Conservation (phyloP, 2,888 invertebrate species). For the Conops quadrifasciatus region DNA sequence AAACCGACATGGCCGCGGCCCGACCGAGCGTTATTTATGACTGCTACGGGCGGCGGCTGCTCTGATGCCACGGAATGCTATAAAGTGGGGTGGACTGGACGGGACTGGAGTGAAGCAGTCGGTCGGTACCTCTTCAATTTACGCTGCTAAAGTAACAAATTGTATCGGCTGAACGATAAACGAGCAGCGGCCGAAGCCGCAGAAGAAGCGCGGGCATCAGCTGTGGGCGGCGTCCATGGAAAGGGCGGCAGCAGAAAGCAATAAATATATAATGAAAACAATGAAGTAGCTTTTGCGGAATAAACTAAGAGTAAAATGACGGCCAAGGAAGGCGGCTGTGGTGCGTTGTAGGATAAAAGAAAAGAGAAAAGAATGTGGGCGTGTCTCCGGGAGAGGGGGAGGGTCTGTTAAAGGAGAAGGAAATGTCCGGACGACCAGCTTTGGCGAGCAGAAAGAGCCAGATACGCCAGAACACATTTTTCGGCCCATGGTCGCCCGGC, state of each 20-base stretch:
- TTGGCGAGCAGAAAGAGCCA: not conserved
- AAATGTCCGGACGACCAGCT: not conserved
- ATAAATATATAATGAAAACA: conserved; percentile 40
- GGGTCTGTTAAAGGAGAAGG: not conserved
- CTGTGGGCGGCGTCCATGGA: conserved; percentile 9
- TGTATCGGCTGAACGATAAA: conserved; percentile 31
- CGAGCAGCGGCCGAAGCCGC: conserved; percentile 5
- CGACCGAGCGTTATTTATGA: conserved; percentile 33
- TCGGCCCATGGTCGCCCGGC: not conserved
- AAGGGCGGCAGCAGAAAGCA: conserved; percentile 15
- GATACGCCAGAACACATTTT: not conserved
- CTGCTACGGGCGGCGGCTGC: not conserved
- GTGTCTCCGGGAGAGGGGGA: conserved; percentile 23
- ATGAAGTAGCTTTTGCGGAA: conserved; percentile 37
- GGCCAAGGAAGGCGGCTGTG: not conserved
- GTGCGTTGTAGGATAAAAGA: conserved; percentile 7
- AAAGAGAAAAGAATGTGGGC: not conserved
- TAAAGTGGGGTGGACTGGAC: not conserved
- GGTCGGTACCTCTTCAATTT: conserved; percentile 33
- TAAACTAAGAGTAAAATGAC: conserved; percentile 2
- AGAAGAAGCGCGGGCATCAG: not conserved
- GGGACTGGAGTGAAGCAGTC: not conserved
- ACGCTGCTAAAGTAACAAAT: conserved; percentile 33
- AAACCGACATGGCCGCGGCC: not conserved
- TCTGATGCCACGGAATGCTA: not conserved